These are phyloP conservation scores for Zaprionus bogoriensis DNA, from an alignment of 2,888 invertebrate genomes.

Conservation along the genomic window DNA sequence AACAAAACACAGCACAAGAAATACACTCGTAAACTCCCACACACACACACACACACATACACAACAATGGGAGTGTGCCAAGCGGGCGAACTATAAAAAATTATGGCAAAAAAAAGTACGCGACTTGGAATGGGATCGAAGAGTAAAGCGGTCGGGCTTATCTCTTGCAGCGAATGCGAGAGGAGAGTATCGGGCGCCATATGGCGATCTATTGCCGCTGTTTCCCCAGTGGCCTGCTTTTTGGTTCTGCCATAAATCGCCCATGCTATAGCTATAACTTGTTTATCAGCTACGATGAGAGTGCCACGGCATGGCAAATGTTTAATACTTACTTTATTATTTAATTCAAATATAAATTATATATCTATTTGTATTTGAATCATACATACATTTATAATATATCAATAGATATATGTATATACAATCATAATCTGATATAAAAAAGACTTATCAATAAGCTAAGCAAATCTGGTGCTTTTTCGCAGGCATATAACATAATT, in stretches of 20 bases:
- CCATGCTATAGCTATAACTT: too few relatives aligned
- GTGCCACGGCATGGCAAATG: too few relatives aligned
- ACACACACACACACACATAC: neutral
- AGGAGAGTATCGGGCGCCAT: neutral
- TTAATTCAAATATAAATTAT: too few relatives aligned
- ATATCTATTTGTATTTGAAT: neutral
- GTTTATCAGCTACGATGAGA: too few relatives aligned
- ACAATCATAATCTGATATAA: too few relatives aligned
- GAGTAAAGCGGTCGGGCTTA: neutral
- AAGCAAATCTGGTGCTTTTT: too few relatives aligned
- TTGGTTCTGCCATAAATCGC: neutral
- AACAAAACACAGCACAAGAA: slow-evolving; percentile 7
- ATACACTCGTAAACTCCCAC: slow-evolving; percentile 8
- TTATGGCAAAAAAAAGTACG: slow-evolving; percentile 44
- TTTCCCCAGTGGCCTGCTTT: neutral
- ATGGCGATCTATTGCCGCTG: neutral
- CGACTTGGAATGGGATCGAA: neutral
- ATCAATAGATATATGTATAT: neutral
- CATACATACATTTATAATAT: too few relatives aligned
- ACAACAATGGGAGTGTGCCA: slow-evolving; percentile 14
- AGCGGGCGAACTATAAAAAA: slow-evolving; percentile 47
- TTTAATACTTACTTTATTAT: neutral
- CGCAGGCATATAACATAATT: too few relatives aligned
- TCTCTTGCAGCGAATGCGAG: too few relatives aligned
- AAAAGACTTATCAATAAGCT: neutral